Evolutionary conservation across 2,113 vertebrate species (phyloP), one percentile per base, ranked within the genome.

Genomic region (Vimba vimba): DNA sequence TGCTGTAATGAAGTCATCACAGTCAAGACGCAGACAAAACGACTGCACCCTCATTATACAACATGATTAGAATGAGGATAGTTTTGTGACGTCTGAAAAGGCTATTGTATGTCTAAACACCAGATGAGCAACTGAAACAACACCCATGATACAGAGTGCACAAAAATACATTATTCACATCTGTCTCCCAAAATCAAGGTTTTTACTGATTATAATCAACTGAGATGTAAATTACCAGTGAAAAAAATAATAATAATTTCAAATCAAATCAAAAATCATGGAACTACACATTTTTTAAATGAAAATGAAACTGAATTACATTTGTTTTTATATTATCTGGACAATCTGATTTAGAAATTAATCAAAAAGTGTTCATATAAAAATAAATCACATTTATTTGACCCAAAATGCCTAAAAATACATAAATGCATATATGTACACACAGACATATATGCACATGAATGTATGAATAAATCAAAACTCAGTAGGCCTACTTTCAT

Each of bases 31-130:
- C 87, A 92, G 88, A 88, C 69, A 89, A 85, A 86, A 87, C 88
- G 87, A 92, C 88, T 91, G 89, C 91, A 84, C 66, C 76, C 89
- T 91, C 89, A 79, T 92, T 84, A 89, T 87, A 90, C 86, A 68
- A 79, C 86, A 86, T 33, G 57, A 76, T 23, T 59, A 69, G 57
- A 79, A 64, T n/a, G 45, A 64, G 30, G 27, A 45, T 30, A 21
- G 79, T 66, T 57, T 86, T 81, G 11, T 43, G 4, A 66, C 6
- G 15, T 47, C 39, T 81, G 39, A 33, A 50, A 52, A 77, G 74
- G 47, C 75, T 75, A 75, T 43, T 77, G 75, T 27, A 21, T 77
- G 25, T 77, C 47, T 77, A 3, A 77, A 77, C 45, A 50, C n/a
- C 45, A 50, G 73, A n/a, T 27, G 74, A 76, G 74, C 74, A 77